Evolutionary conservation across 2,113 vertebrate genomes (phyloP), one percentile per base, ranked within the genome.

Genomic region (Caranx melampygus): DNA sequence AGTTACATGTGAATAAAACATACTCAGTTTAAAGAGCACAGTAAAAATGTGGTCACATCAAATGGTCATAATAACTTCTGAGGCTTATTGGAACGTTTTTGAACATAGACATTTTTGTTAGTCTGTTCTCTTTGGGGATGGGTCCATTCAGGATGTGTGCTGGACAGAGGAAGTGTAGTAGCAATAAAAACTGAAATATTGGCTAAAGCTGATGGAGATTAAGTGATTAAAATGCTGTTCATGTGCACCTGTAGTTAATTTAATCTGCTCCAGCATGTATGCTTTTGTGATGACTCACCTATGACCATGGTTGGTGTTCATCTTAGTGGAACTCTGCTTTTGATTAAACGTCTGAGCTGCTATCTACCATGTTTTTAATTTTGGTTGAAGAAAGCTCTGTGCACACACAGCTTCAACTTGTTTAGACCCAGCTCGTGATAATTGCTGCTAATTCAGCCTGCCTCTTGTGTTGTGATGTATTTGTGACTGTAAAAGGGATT

Each of bases 401-500:
- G 9, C 3, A 9, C 33, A 8, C 40, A 33, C 67, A 60, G 26
- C 59, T 57, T 63, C 21, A 72, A 76, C 45, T 63, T 79, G 34
- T 82, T 79, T 64, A 31, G 40, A 70, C 67, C 54, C 13, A 65
- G 44, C 47, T 67, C 6, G 45, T 33, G 26, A 54, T 75, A 64
- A 64, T 58, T 67, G 58, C 57, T 16, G 72, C 60, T 70, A 59
- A 74, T 75, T 78, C 14, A 33, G 64, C 21, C 45, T 49, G 51
- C 69, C 35, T 55, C 13, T 74, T 35, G 65, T 18, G 11, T 21
- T 44, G 57, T 68, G 57, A 57, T 81, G 69, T 61, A 62, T 86
- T 64, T 78, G 85, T 78, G 75, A 79, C 83, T 74, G 78, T 74
- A 70, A 87, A 79, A 75, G 69, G 85, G 73, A 72, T 88, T 86